Evolutionary conservation across 2,888 invertebrate species (phyloP).

Genomic region (Ptychoptera albimana): DNA sequence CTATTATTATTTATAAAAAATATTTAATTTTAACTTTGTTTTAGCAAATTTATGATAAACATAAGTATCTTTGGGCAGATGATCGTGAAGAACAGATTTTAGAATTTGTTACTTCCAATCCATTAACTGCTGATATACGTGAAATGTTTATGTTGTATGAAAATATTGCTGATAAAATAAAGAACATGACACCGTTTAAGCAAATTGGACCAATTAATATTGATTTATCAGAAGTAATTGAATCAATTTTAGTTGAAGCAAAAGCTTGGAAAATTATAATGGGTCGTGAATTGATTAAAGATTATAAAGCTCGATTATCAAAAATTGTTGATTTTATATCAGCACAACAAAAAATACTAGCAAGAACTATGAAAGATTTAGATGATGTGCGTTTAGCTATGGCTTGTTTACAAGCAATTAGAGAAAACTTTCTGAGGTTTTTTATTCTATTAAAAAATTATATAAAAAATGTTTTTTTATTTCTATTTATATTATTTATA

Average conservation of each 20-base stretch:
- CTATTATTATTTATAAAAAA: background rate
- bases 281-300: slow-evolving; percentile 44
- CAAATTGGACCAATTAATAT: background rate
- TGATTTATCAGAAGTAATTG: slow-evolving; percentile 31
- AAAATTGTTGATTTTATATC: slow-evolving; percentile 55
- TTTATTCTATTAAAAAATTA: no score
- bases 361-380: slow-evolving; percentile 49
- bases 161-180: slow-evolving; percentile 42
- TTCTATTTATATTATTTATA: no score
- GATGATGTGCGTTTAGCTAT: slow-evolving; percentile 59
- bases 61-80: slow-evolving; percentile 48
- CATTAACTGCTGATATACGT: slow-evolving; percentile 50
- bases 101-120: slow-evolving; percentile 39
- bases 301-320: slow-evolving; percentile 46
- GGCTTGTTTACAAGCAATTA: slow-evolving; percentile 50
- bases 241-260: slow-evolving; percentile 50
- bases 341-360: slow-evolving; percentile 48
- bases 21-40: slow-evolving; percentile 9
- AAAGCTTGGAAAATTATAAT: slow-evolving; percentile 55
- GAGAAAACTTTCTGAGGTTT: slow-evolving; percentile 51
- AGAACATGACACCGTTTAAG: background rate
- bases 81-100: slow-evolving; percentile 45
- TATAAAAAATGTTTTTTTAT: no score
- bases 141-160: slow-evolving; percentile 53
- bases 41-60: slow-evolving; percentile 29